These are phyloP conservation scores for Poicephalus meyeri DNA, from an alignment of 2,113 vertebrate genomes.

Conservation along the genomic window DNA sequence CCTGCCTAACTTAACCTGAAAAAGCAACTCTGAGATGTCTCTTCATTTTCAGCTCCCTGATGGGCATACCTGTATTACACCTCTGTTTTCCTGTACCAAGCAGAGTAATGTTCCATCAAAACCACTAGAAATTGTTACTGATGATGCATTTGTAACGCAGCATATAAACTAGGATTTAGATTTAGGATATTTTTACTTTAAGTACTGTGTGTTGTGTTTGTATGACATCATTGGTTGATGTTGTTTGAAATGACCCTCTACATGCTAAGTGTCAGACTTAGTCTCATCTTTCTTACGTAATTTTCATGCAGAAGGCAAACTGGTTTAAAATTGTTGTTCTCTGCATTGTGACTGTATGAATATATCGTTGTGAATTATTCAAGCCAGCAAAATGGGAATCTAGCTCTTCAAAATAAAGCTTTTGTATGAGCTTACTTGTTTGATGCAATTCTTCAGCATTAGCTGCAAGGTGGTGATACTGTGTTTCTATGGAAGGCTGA, in stretches of 20 bases:
- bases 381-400: background rate
- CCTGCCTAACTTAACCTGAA: background rate
- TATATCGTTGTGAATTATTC: background rate
- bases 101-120: background rate
- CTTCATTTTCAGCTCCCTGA: background rate
- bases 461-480: background rate
- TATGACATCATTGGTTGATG: background rate
- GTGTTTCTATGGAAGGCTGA: background rate
- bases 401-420: background rate
- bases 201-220: background rate
- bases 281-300: background rate
- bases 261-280: background rate
- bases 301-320: background rate
- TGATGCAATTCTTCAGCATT: background rate
- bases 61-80: background rate
- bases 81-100: background rate
- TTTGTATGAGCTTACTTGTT: background rate
- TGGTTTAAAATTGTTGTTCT: background rate
- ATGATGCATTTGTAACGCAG: background rate
- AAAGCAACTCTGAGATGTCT: background rate
- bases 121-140: background rate
- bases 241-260: background rate
- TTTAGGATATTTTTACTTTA: background rate
- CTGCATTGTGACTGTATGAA: background rate
- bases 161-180: background rate